Conservation (phyloP, 2,797 vertebrate species). For the Pseudochaenichthys georgianus region DNA sequence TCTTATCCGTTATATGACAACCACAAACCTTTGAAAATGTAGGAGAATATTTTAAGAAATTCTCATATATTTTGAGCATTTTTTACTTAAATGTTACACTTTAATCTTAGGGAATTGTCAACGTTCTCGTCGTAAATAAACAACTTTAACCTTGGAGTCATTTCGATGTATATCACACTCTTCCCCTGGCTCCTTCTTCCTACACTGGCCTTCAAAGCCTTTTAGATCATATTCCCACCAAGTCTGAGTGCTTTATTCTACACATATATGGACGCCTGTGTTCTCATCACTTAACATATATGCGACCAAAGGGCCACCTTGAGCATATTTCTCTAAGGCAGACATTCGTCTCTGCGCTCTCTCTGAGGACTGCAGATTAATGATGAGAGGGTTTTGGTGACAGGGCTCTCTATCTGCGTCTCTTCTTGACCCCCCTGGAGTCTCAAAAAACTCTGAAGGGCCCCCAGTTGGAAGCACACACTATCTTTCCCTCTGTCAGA, state of each 20-base stretch:
- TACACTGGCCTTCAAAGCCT: no score
- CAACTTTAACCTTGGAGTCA: no score
- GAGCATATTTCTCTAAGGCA: conserved; percentile 25
- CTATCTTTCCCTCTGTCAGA: conserved; percentile 37
- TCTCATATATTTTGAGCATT: no score
- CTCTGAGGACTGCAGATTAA: conserved; percentile 56
- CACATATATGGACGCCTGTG: conserved; percentile 1
- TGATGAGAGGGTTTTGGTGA: conserved; percentile 51
- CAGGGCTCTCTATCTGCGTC: conserved; percentile 52
- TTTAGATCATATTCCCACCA: not conserved
- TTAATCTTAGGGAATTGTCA: no score
- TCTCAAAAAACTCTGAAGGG: conserved; percentile 60
- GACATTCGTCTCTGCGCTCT: conserved; percentile 33
- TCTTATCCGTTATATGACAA: no score
- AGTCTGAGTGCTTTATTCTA: not conserved
- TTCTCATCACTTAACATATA: conserved; percentile 10
- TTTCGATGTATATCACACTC: no score
- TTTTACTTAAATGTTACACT: no score
- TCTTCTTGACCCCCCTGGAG: conserved; percentile 58
- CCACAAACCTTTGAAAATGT: no score
- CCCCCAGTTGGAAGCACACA: conserved; percentile 50
- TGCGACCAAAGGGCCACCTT: conserved; percentile 6
- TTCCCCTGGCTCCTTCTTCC: no score
- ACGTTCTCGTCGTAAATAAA: no score
- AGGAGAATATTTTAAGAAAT: no score